Percentiles rank a stretch among this genome's conserved stretches.
Evolutionary conservation across 2,113 vertebrate species (phyloP).

Genomic region (Setophaga kirtlandii): DNA sequence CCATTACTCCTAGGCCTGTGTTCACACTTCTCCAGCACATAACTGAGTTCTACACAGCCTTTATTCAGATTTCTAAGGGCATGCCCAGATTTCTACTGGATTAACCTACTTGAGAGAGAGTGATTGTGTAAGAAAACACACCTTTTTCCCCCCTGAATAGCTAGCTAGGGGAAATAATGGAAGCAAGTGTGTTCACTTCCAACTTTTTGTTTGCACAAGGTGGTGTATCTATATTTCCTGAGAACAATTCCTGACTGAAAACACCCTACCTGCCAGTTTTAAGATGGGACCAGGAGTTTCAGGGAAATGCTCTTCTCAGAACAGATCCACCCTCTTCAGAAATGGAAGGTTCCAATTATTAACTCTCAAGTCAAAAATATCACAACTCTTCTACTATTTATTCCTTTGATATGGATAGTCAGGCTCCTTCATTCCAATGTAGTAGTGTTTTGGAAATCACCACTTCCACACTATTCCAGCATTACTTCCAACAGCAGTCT

Average conservation of each 20-base stretch:
- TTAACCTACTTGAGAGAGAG: background rate
- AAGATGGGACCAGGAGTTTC: background rate
- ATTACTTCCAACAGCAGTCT: background rate
- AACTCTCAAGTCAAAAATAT: background rate
- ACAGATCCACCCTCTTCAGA: background rate
- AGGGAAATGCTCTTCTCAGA: background rate
- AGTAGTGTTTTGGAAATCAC: background rate
- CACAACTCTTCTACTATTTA: background rate
- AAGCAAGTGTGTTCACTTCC: background rate
- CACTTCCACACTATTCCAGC: background rate
- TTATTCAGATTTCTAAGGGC: background rate
- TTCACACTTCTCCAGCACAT: background rate
- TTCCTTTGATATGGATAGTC: background rate
- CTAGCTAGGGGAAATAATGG: background rate
- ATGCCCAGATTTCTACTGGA: background rate
- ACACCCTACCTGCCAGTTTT: background rate
- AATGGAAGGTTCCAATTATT: background rate
- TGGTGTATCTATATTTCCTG: background rate
- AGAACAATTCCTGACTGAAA: background rate
- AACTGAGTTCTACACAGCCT: background rate
- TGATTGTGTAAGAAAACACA: background rate
- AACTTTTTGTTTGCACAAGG: background rate
- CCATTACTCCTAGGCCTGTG: background rate
- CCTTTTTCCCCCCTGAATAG: background rate
- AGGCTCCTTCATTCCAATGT: background rate